Conservation (phyloP, 2,113 vertebrate genomes). For the Apodemus speciosus region DNA sequence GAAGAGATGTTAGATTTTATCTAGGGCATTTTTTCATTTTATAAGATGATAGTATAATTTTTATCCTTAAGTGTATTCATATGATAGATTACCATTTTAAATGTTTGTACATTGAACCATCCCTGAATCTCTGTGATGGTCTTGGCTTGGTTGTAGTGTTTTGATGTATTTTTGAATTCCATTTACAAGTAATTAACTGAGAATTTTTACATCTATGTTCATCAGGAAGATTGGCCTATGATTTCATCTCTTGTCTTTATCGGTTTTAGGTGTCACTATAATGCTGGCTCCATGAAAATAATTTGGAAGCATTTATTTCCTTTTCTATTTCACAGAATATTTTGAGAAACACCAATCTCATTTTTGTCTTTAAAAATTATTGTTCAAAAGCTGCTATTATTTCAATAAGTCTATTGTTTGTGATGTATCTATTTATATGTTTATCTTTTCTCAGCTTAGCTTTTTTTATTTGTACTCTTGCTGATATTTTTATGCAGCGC, state of each 20-base stretch:
- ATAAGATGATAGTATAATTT: background rate
- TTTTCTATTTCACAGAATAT: background rate
- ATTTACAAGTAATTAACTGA: background rate
- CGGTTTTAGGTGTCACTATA: background rate
- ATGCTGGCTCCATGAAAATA: background rate
- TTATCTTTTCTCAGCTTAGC: background rate
- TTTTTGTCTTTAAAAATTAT: background rate
- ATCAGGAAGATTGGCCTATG: background rate
- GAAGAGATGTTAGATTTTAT: background rate
- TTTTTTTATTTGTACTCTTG: background rate
- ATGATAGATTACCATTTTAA: background rate
- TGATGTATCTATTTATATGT: background rate
- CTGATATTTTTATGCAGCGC: background rate
- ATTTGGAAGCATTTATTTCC: background rate
- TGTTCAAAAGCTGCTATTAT: too few relatives aligned
- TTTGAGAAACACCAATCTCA: background rate
- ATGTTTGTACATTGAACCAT: too few relatives aligned
- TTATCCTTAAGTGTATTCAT: background rate
- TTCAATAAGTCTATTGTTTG: background rate
- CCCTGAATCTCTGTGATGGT: background rate
- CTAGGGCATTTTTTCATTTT: background rate
- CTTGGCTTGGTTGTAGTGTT: background rate
- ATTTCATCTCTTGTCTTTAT: background rate
- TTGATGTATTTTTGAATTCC: background rate
- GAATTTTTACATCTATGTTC: too few relatives aligned